phyloP scores from a whole-genome alignment of 1,140 invertebrate genomes.

The Drosophila eugracilis region DNA sequence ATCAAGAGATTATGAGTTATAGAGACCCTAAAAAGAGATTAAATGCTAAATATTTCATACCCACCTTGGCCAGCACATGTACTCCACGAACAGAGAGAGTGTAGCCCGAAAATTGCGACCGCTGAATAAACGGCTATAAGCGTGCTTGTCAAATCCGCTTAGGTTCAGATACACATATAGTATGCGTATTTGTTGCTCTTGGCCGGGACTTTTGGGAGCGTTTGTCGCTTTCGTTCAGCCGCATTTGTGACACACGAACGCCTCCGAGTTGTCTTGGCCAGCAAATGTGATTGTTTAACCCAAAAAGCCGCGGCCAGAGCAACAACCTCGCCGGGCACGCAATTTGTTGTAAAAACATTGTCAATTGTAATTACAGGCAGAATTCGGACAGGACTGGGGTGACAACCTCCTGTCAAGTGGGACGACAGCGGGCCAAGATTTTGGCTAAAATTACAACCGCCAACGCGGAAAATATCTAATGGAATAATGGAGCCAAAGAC shows the following conservation, averaged over 20 bases:
- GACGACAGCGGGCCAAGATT: constrained; percentile 32
- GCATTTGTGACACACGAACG: constrained; percentile 78
- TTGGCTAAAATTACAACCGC: constrained; percentile 75
- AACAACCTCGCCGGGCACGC: constrained; percentile 47
- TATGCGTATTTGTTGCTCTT: constrained; percentile 21
- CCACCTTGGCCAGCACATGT: not conserved
- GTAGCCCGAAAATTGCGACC: constrained; percentile 27
- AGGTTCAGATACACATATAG: constrained; percentile 27
- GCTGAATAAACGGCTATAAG: constrained; percentile 28
- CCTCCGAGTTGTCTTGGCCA: constrained; percentile 65
- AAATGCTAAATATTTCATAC: not conserved
- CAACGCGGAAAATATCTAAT: constrained; percentile 27
- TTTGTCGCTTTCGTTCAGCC: constrained; percentile 45
- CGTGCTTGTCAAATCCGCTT: constrained; percentile 70
- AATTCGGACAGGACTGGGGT: constrained; percentile 53
- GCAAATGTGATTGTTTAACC: constrained; percentile 78
- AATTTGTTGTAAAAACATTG: constrained; percentile 83
- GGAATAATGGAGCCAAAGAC: constrained; percentile 2
- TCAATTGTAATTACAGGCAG: constrained; percentile 74
- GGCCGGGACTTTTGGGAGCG: constrained; percentile 20
- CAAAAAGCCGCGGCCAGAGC: constrained; percentile 51
- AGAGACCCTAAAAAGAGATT: too few species aligned
- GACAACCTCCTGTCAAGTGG: constrained; percentile 71
- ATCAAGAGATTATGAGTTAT: not conserved
- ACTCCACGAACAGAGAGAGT: not conserved